Conservation (phyloP, 1,140 invertebrate genomes). For the Venustaconcha ellipsiformis region DNA sequence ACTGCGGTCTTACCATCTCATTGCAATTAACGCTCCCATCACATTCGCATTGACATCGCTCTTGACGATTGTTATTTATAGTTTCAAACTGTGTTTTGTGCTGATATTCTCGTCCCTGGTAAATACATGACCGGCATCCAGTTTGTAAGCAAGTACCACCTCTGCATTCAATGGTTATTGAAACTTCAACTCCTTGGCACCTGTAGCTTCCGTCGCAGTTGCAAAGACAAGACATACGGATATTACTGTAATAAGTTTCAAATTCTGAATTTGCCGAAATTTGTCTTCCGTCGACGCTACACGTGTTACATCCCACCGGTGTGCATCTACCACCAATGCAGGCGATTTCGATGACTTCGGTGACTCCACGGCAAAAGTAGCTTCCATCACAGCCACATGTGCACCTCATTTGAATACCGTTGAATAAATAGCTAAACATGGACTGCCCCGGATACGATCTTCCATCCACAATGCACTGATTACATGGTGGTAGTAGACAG, state of each 20-base stretch:
- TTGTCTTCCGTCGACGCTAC: conserved; percentile 13
- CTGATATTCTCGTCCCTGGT: conserved; percentile 13
- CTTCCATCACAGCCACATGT: conserved; percentile 24
- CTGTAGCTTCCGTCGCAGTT: conserved; percentile 27
- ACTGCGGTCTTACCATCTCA: conserved; percentile 3
- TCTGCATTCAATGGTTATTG: conserved; percentile 17
- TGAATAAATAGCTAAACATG: conserved; percentile 3
- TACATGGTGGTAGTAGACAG: conserved; percentile 8
- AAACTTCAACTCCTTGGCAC: conserved; percentile 11
- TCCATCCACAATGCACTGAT: conserved; percentile 9
- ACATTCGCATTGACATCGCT: conserved; percentile 20
- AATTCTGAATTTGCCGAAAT: conserved; percentile 20
- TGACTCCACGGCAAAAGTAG: conserved; percentile 17
- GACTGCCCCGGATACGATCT: conserved; percentile 3
- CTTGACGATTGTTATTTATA: not conserved
- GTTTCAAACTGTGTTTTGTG: conserved; percentile 7
- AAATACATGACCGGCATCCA: conserved; percentile 22
- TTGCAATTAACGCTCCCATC: conserved; percentile 12
- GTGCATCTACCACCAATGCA: conserved; percentile 14
- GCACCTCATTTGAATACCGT: conserved; percentile 17
- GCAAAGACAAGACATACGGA: conserved; percentile 17
- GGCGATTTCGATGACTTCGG: conserved; percentile 13
- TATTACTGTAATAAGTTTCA: conserved; percentile 18
- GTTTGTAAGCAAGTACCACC: conserved; percentile 10
- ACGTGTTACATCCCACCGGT: conserved; percentile 18